phyloP scores from a whole-genome alignment of 2,888 invertebrate species.

The Perizoma flavofasciatum region DNA sequence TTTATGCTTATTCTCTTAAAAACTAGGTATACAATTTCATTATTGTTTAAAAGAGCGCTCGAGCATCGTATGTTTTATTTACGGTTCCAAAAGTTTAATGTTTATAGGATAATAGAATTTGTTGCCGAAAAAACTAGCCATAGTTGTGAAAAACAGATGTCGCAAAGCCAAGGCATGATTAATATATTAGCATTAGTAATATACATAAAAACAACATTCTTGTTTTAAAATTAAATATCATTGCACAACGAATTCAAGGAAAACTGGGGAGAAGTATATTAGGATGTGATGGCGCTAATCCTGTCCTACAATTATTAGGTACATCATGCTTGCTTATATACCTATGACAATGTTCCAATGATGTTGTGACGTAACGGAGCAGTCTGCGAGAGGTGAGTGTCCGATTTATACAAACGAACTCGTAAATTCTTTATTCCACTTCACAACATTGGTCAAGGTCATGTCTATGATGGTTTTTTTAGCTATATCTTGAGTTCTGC shows the following conservation, averaged over 20 bases:
- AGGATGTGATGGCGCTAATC: constrained; percentile 33
- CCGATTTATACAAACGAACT: constrained; percentile 30
- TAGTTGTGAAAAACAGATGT: neutral
- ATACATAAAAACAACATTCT: constrained; percentile 5
- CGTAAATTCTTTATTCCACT: constrained; percentile 28
- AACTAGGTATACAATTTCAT: too few relatives aligned
- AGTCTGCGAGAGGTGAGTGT: constrained; percentile 35
- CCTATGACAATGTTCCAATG: constrained; percentile 54
- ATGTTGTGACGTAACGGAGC: constrained; percentile 57
- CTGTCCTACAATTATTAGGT: constrained; percentile 43
- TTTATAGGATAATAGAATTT: too few relatives aligned
- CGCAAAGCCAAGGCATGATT: constrained; percentile 3
- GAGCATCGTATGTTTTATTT: too few relatives aligned
- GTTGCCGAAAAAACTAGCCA: too few relatives aligned
- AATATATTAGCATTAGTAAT: constrained; percentile 3
- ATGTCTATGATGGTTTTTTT: constrained; percentile 14
- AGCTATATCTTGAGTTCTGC: too few relatives aligned
- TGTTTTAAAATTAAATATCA: neutral
- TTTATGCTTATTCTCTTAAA: too few relatives aligned
- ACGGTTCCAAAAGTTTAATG: too few relatives aligned
- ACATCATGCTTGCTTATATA: constrained; percentile 33
- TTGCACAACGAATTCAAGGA: constrained; percentile 8
- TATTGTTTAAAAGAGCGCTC: too few relatives aligned
- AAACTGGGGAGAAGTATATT: constrained; percentile 1
- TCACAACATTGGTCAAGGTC: constrained; percentile 31